Base-by-base conservation (phyloP, 2,888 invertebrate species). In the Drosophila leonis region DNA sequence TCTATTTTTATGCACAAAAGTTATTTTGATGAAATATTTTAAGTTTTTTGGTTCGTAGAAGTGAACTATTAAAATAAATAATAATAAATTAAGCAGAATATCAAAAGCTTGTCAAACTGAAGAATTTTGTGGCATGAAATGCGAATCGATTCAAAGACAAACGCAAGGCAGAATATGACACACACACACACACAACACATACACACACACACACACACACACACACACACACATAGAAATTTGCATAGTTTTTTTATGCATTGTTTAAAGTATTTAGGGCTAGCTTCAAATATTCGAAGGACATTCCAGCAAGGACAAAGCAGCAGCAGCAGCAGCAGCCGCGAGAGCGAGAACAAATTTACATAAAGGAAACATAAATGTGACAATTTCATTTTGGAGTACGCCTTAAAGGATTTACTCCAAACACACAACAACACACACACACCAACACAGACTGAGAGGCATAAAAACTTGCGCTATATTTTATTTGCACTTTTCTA, bases 351-450 rank as follows among this genome's bases (percentile, higher is more conserved):
- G 31, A 20, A 42, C 44, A 62, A 74, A 86, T 86, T 86, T 88
- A 74, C 88, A 88, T 86, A 88, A 86, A 83, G 82, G 76, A 82
- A 79, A 86, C 86, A 86, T 86, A 86, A 86, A 86, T 86, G 88
- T 82, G 86, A 86, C 85, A 86, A 86, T 86, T 86, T 74, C 76
- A 80, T 78, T 76, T 75, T 72, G 74, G 78, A 71, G 71, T 65
- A 76, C 73, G 83, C 88, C 78, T 83, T 87, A 86, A 88, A 88
- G 84, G 88, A 86, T 88, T 86, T 82, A 67, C 55, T 69, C 61
- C 55, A 49, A 73, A 61, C 37, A 49, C 20, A 49, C 20, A 51
- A 4, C n/a, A 1, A 20, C 24, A 65, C 24, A 37, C 27, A 52
- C 39, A 44, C 42, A 52, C n/a, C 54, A 13, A 37, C 13, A 13